Conservation (phyloP, 1,140 invertebrate species). For the Bathynomus jamesi region DNA sequence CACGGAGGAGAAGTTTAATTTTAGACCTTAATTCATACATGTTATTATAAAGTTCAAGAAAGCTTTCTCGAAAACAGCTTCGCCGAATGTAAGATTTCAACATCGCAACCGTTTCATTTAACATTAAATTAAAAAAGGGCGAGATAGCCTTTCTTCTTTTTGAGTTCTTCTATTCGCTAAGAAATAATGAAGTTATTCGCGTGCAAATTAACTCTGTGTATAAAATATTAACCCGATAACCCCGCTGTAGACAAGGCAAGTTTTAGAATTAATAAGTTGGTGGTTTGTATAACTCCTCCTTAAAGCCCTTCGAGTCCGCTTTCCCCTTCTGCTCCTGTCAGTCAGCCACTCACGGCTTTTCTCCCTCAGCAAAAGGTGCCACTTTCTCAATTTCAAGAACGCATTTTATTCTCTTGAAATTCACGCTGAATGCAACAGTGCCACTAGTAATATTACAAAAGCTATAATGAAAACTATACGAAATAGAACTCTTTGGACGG, state of each 20-base stretch:
- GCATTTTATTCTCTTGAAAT: neutral
- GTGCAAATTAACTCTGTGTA: neutral
- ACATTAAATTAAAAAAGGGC: neutral
- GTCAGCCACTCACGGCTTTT: neutral
- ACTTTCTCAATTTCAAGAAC: neutral
- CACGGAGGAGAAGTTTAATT: too few species aligned
- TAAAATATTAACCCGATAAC: neutral
- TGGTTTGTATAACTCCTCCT: neutral
- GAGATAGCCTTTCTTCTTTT: too few species aligned
- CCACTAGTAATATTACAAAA: too few species aligned
- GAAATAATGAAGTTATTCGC: neutral
- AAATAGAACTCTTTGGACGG: too few species aligned
- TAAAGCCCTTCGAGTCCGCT: neutral
- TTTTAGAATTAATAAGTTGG: constrained; percentile 1
- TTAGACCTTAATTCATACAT: too few species aligned
- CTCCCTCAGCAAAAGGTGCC: neutral
- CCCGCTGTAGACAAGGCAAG: neutral
- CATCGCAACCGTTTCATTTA: neutral
- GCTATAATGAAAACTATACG: too few species aligned
- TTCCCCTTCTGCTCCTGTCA: neutral
- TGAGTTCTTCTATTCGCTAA: too few species aligned
- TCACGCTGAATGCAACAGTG: too few species aligned
- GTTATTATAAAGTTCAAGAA: too few species aligned
- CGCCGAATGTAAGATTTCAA: neutral
- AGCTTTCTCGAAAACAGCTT: too few species aligned